These are phyloP conservation scores for Actias luna DNA, from an alignment of 2,888 invertebrate genomes.

Conservation along the genomic window DNA sequence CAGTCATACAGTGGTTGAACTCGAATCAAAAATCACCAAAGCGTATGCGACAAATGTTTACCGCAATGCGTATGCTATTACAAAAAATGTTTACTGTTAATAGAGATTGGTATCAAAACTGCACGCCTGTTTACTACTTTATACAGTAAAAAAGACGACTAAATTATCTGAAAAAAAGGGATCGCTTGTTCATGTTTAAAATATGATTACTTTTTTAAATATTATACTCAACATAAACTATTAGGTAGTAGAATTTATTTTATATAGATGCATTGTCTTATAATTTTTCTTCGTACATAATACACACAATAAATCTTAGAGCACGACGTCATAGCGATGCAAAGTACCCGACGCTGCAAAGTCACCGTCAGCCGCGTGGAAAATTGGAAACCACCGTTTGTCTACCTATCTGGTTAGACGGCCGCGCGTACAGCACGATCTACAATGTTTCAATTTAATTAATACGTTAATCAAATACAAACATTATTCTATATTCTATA, in stretches of 20 bases:
- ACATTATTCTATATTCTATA: not conserved
- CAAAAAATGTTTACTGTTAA: no score
- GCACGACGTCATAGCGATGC: conserved; percentile 30
- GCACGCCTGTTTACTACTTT: no score
- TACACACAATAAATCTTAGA: conserved; percentile 30
- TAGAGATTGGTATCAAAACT: no score
- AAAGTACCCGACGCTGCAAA: conserved; percentile 25
- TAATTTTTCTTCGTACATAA: conserved; percentile 21
- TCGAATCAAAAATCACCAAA: no score
- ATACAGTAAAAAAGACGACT: no score
- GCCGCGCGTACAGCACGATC: not conserved
- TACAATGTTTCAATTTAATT: not conserved
- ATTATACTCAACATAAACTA: not conserved
- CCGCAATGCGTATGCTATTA: no score
- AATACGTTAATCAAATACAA: not conserved
- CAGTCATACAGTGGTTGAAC: no score
- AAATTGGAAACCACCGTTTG: conserved; percentile 35
- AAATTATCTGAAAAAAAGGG: no score
- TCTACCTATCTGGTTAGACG: conserved; percentile 22
- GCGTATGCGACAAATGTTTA: no score
- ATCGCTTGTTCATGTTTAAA: not conserved
- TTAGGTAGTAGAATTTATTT: not conserved
- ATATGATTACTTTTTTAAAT: not conserved
- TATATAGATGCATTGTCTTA: not conserved
- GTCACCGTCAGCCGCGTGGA: conserved; percentile 32